Percentiles rank a stretch among this genome's conserved stretches.
Conservation (phyloP, 2,113 vertebrate species). For the Corydoras sp. region DNA sequence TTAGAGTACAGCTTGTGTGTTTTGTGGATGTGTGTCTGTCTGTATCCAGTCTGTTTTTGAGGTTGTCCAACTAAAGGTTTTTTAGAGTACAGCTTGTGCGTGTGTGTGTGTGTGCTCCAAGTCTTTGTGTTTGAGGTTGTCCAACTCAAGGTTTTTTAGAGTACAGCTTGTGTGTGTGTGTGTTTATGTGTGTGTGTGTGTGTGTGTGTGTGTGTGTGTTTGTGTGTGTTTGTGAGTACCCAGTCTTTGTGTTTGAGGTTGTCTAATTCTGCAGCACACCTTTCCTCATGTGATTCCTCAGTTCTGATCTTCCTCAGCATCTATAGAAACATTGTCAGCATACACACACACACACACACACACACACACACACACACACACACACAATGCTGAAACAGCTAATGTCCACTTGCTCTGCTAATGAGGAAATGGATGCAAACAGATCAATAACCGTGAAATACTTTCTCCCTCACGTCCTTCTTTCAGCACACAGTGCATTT, state of each 20-base stretch:
- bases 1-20: too few relatives aligned
- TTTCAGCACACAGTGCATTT: too few relatives aligned
- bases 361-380: constrained; percentile 18
- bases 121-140: constrained; percentile 81
- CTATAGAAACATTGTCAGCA: constrained; percentile 53
- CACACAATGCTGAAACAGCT: not conserved
- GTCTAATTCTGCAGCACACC: constrained; percentile 68
- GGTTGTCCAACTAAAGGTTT: too few relatives aligned
- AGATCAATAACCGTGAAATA: not conserved
- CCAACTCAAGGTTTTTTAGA: constrained; percentile 61
- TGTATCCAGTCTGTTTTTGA: too few relatives aligned
- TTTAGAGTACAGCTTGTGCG: too few relatives aligned
- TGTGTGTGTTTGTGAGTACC: constrained; percentile 61
- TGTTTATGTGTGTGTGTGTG: not conserved
- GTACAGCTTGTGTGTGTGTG: too few relatives aligned
- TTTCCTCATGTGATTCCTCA: constrained; percentile 65
- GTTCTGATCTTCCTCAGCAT: constrained; percentile 84
- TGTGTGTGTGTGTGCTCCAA: constrained; percentile 68
- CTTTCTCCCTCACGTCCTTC: not conserved
- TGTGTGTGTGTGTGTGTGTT: not conserved
- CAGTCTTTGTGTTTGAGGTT: constrained; percentile 85
- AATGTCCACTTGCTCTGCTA: not conserved
- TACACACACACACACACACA: constrained; percentile 15
- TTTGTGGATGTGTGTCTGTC: too few relatives aligned
- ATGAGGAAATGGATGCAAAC: not conserved